These are phyloP conservation scores for Erebia epiphron DNA, from an alignment of 2,888 invertebrate species.

Conservation along the genomic window DNA sequence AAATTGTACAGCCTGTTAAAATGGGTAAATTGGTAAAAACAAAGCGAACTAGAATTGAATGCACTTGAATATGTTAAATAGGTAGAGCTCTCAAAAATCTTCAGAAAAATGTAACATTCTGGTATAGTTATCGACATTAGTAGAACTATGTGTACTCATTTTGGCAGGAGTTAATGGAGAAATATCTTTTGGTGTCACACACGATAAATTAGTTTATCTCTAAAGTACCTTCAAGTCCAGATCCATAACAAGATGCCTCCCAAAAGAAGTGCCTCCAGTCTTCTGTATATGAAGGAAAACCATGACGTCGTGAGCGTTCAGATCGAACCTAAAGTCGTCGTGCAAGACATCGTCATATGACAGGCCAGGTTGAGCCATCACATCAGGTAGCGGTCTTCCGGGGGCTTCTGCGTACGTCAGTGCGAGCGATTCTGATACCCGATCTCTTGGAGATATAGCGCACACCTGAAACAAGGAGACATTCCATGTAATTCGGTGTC, in stretches of 20 bases:
- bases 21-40: too few relatives aligned
- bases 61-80: background rate
- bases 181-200: too few relatives aligned
- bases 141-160: too few relatives aligned
- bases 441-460: slow-evolving; percentile 86
- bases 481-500: background rate
- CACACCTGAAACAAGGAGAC: slow-evolving; percentile 83
- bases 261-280: slow-evolving; percentile 99
- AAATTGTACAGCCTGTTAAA: background rate
- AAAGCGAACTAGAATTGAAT: too few relatives aligned
- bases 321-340: slow-evolving; percentile 94
- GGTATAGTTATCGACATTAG: background rate
- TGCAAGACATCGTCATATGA: slow-evolving; percentile 94
- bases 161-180: too few relatives aligned
- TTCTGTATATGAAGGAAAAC: slow-evolving; percentile 99
- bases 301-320: slow-evolving; percentile 97
- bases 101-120: background rate
- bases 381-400: slow-evolving; percentile 78
- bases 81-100: background rate
- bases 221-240: slow-evolving; percentile 87
- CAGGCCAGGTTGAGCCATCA: slow-evolving; percentile 85
- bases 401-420: slow-evolving; percentile 78
- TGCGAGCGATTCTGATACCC: slow-evolving; percentile 80
- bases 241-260: slow-evolving; percentile 97
- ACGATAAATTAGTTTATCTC: background rate